Evolutionary conservation across 2,797 vertebrate species (phyloP), one percentile per base, ranked within the genome.

Genomic region (Hippopotamyrus pictus): DNA sequence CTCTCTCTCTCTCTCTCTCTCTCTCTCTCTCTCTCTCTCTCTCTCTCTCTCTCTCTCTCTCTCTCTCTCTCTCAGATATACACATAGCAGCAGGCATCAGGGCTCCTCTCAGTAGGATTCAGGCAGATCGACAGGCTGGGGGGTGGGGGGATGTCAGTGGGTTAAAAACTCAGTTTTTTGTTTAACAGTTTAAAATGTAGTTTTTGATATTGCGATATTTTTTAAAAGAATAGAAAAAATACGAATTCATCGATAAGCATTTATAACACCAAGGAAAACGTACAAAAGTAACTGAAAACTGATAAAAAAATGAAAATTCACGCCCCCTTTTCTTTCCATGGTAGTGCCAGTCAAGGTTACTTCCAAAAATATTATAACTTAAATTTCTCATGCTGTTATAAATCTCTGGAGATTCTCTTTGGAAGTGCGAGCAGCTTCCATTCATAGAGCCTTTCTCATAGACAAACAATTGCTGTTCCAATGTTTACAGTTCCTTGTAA

Each of bases 41-140:
- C 73, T 88, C 89, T 59, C 86, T n/a, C 46, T 54, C 50, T 79
- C 76, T 89, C 90, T 65, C 87, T 14, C 33, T 50, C 19, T 22
- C 19, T 22, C 48, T 83, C n/a, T 46, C 69, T 44, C 33, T 37
- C 79, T 46, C 59, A 54, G 29, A 44, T 65, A 89, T 41, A 46
- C 69, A 89, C 82, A 85, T 48, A 29, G 79, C n/a, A n/a, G 86
- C 22, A 69, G 6, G 51, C 57, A n/a, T 86, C 82, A 83, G 86
- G 46, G 59, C 85, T 69, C 85, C 62, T 11, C 88, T 19, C 73
- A 87, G 69, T 86, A 48, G 5, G 65, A 85, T 88, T 59, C 86
- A 54, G 62, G 83, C 90, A 79, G 33, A 48, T 19, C 8, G 22
- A 87, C 88, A 62, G 84, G 50, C 29, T 89, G 54, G 53, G 25